Evolutionary conservation across 2,797 vertebrate genomes (phyloP).

Genomic region (Limnodromus scolopaceus): DNA sequence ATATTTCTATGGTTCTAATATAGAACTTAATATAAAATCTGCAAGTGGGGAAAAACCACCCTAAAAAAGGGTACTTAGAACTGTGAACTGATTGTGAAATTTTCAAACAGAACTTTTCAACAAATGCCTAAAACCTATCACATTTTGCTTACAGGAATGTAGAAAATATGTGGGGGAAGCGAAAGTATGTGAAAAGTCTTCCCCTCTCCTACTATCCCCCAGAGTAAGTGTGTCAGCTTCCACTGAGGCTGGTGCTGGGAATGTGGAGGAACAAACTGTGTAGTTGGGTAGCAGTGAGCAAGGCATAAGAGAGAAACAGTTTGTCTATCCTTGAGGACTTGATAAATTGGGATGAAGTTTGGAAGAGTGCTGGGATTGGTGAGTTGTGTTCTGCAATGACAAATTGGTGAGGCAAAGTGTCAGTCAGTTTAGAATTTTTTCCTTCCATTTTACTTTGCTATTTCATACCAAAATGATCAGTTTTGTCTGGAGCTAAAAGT

Average conservation of each 20-base stretch:
- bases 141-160: not conserved
- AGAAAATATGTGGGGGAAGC: not conserved
- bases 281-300: not conserved
- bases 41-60: not conserved
- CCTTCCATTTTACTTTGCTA: not conserved
- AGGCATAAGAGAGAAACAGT: not conserved
- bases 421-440: not conserved
- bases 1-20: not conserved
- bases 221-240: not conserved
- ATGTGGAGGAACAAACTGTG: not conserved
- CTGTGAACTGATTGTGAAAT: not conserved
- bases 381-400: not conserved
- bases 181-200: not conserved
- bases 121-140: not conserved
- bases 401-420: not conserved
- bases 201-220: not conserved
- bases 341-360: not conserved
- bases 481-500: not conserved
- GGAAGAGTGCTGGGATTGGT: not conserved
- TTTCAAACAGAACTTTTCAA: not conserved
- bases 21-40: not conserved
- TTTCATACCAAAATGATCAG: not conserved
- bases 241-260: not conserved
- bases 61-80: not conserved
- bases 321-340: not conserved